Percentiles rank a stretch among this genome's conserved stretches.
phyloP scores from a whole-genome alignment of 92 coral and sea anemone species.

The Paragorgia papillata region DNA sequence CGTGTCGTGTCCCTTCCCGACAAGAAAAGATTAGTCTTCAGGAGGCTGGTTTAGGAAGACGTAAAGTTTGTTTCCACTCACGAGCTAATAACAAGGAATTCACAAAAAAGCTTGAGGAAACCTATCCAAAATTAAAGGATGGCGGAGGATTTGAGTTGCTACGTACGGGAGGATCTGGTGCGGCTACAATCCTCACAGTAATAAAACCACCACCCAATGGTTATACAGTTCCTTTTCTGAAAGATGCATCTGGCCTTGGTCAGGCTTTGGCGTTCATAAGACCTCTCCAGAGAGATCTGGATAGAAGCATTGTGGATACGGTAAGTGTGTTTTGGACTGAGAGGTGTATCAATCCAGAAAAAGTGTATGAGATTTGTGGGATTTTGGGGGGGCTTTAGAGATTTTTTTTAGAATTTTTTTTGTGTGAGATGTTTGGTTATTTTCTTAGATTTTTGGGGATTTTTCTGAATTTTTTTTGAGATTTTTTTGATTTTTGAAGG shows the following conservation, averaged over 20 bases:
- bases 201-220: constrained; percentile 42
- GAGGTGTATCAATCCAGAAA: no score
- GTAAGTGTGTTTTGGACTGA: no score
- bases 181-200: constrained; percentile 23
- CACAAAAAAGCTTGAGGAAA: constrained; percentile 40
- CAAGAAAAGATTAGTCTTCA: constrained; percentile 46
- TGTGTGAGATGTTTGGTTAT: no score
- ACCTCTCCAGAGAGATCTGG: constrained; percentile 53
- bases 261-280: constrained; percentile 55
- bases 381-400: no score
- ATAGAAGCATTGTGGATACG: background rate
- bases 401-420: no score
- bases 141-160: constrained; percentile 55
- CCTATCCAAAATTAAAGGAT: constrained; percentile 44
- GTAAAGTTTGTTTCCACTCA: constrained; percentile 46
- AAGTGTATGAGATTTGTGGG: no score
- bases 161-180: constrained; percentile 31
- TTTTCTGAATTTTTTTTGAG: no score
- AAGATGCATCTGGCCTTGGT: constrained; percentile 54
- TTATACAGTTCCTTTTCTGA: constrained; percentile 54
- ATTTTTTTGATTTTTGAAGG: no score
- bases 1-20: constrained; percentile 15
- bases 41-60: constrained; percentile 48
- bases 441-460: no score
- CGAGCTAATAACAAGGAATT: constrained; percentile 34